Base-by-base conservation (phyloP, 2,888 invertebrate species). In the Schizaphis graminum region DNA sequence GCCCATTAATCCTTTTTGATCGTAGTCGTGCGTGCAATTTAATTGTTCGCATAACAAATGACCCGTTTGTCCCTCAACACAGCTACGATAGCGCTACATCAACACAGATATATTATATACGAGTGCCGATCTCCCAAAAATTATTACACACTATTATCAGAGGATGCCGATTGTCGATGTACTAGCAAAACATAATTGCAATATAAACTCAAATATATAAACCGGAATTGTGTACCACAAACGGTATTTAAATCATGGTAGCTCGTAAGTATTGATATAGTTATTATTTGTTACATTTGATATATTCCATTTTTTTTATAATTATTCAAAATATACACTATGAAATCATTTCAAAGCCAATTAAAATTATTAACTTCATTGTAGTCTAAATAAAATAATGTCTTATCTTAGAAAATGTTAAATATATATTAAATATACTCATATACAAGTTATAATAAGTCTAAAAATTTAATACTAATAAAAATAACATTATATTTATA, bases 31-130 rank as follows among this genome's bases (percentile, higher is more conserved):
- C 94, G 94, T 91, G 94, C 94, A 94, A 94, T 94, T 94, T 94
- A 94, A 94, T 94, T 94, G 94, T 94, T 91, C 94, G 94, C 90
- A 44, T 94, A 94, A 94, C 94, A 94, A 94, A 94, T 86, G 94
- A 91, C 91, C 94, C 67, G 94, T 94, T 92, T 41, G 92, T 92
- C 92, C 87, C 87, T 87, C 87, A 87, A 61, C 61, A 61, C 86
- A 56, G 89, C 13, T 26, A 28, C 47, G 86, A 47, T 47, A 56
- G 53, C 88, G 7, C 35, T 44, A 28, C 41, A 57, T 57, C 41
- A 41, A 16, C 44, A 24, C 44, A 44, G 16, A 77, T 44, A 85
- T 44, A 85, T 35, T 84, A 85, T 85, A 44, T 11, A 47, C 28
- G 57, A 24, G 24, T 16, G n/a, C 90, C 49, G 49, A 11, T 87